Base-by-base conservation (phyloP, 2,888 invertebrate genomes). In the Cyrtodaria siliqua region DNA sequence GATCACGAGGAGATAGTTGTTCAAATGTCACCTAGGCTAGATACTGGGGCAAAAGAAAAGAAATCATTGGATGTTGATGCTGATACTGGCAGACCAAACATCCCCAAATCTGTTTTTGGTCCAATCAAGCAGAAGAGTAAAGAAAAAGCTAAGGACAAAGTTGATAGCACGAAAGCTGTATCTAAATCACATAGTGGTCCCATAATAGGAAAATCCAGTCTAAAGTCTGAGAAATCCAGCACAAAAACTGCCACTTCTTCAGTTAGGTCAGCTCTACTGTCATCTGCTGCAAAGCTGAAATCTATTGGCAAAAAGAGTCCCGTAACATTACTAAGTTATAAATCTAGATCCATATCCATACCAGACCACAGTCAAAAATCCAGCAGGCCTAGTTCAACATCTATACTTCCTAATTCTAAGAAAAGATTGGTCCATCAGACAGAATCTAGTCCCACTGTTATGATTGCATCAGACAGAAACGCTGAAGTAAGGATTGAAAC, bases 201-300 rank as follows among this genome's bases (percentile, higher is more conserved):
- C 49, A 60, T 68, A n/a, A 68, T 59, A 52, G 64, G 60, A 16
- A 55, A 24, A n/a, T 24, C 63, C 20, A 63, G 64, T 14, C 12
- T 50, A 8, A 26, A 20, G 38, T 64, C 60, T 24, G 59, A 67
- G 14, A 59, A 67, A 63, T 23, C 50, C 2, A 55, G 44, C 53
- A 18, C 53, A 12, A 70, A 42, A 29, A 38, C 62, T 20, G 62
- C 38, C n/a, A 23, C 16, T 16, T 72, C 71, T 18, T 57, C 80
- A 16, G 75, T 81, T 4, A 71, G 69, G 56, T 74, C 81, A 42
- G 78, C 78, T 8, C 18, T 81, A 23, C 44, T 78, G 47, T 57
- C 81, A 20, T 81, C 81, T 23, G 81, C 81, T 49, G 81, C 81
- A 2, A 81, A 75, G 49, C 33, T 81, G n/a, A 81, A 78, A 52